Base-by-base conservation (phyloP, 1,140 invertebrate species). In the Drosophila lacertosa region DNA sequence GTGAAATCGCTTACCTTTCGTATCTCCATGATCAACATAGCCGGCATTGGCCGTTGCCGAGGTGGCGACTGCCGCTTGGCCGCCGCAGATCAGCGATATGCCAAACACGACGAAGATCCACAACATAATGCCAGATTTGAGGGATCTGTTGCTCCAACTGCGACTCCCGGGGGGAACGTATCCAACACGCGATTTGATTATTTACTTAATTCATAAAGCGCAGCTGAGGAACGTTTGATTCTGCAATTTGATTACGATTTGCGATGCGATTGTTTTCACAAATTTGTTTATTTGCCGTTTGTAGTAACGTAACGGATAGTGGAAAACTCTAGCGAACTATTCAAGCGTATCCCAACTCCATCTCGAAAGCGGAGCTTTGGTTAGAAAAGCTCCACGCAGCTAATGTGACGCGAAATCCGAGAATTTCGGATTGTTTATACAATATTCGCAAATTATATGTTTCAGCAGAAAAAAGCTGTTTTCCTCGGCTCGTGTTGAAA, bases 11-110 rank as follows among this genome's bases (percentile, higher is more conserved):
- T 86, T 79, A 90, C 89, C 89, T 90, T 90, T 90, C 70, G 83
- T 90, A 74, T 90, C 75, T 57, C 83, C 89, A 57, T 80, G 68
- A 75, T 90, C 89, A 16, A 82, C 89, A 62, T 90, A 90, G 62
- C 89, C 89, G 37, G 88, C 66, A 57, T 89, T 90, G 48, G 73
- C 65, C 24, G 62, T 66, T 33, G 64, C 71, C 13, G 78, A 69
- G 47, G 66, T 66, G 47, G 66, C 59, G 24, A 32, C 33, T 26
- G 20, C 29, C 24, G 35, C 22, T 1, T 47, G 39, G 15, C 35
- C 44, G 45, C 42, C 22, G 51, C 40, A 72, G 59, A 73, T 74
- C 55, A 77, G 68, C 59, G 39, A 7, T 47, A 69, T 33, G 26
- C 22, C 33, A 18, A n/a, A 15, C 35, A 5, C 40, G 10, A 65